Conservation (phyloP, 2,797 vertebrate genomes). For the Sebastes iracundus region DNA sequence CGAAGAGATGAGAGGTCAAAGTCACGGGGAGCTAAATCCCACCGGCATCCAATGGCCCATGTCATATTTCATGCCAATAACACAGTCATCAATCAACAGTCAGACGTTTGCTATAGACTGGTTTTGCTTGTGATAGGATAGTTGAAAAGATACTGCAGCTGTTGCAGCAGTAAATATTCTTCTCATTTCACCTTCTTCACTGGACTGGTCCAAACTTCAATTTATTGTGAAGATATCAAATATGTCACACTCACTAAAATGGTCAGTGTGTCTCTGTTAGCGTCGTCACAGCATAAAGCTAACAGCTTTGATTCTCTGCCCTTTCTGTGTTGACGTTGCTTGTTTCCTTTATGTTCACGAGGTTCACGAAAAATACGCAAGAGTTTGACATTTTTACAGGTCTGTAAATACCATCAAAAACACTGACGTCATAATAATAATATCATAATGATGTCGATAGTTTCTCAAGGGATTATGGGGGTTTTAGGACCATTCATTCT, state of each 20-base stretch:
- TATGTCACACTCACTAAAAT: neutral
- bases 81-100: conserved; percentile 37
- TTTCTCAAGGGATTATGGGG: neutral
- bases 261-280: neutral
- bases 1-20: conserved; percentile 31
- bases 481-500: neutral
- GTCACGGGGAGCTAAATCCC: neutral
- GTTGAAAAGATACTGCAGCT: neutral
- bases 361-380: neutral
- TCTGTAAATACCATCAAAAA: neutral
- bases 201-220: neutral
- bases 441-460: neutral
- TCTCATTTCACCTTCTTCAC: neutral
- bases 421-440: neutral
- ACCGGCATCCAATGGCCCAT: conserved; percentile 17
- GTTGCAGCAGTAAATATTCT: neutral
- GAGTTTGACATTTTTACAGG: neutral
- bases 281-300: neutral
- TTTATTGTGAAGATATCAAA: neutral
- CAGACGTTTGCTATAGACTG: neutral
- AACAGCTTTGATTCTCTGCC: neutral
- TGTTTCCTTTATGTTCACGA: neutral
- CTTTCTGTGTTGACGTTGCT: neutral
- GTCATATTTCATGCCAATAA: conserved; percentile 40
- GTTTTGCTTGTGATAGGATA: neutral